Conservation (phyloP, 2,113 vertebrate species). For the Amblyopsis rosae region DNA sequence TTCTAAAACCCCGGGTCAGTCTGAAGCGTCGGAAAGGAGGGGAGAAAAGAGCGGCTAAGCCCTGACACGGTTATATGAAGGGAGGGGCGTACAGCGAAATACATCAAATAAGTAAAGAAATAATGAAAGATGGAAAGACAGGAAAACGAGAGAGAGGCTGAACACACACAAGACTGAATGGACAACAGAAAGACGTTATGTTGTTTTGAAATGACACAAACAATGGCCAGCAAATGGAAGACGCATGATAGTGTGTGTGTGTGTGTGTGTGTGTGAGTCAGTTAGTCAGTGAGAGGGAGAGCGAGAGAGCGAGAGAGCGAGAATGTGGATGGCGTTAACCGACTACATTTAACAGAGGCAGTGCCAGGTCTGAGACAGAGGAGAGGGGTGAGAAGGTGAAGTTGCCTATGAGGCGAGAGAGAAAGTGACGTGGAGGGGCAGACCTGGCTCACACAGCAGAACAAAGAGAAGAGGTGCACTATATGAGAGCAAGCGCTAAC, state of each 20-base stretch:
- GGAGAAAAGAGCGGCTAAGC: no score
- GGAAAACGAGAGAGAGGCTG: no score
- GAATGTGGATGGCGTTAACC: background rate
- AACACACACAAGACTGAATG: no score
- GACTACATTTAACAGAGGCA: no score
- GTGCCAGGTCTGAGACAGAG: slow-evolving; percentile 30
- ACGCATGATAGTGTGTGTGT: background rate
- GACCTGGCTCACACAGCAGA: slow-evolving; percentile 60
- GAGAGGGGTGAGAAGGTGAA: slow-evolving; percentile 49
- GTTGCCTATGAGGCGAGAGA: slow-evolving; percentile 44
- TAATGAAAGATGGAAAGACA: no score
- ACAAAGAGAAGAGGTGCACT: slow-evolving; percentile 73
- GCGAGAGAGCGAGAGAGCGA: background rate
- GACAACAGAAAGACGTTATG: no score
- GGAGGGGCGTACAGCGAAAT: no score
- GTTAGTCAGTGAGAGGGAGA: slow-evolving; percentile 3
- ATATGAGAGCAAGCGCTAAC: slow-evolving; percentile 63
- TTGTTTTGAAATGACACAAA: background rate
- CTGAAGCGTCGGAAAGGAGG: no score
- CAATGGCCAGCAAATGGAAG: background rate
- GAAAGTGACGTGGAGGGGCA: slow-evolving; percentile 51
- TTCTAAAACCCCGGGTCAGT: no score
- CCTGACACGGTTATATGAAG: no score
- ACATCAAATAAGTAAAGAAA: no score
- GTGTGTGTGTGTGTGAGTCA: slow-evolving; percentile 22